Conservation (phyloP, 2,113 vertebrate species). For the Eretmochelys imbricata region DNA sequence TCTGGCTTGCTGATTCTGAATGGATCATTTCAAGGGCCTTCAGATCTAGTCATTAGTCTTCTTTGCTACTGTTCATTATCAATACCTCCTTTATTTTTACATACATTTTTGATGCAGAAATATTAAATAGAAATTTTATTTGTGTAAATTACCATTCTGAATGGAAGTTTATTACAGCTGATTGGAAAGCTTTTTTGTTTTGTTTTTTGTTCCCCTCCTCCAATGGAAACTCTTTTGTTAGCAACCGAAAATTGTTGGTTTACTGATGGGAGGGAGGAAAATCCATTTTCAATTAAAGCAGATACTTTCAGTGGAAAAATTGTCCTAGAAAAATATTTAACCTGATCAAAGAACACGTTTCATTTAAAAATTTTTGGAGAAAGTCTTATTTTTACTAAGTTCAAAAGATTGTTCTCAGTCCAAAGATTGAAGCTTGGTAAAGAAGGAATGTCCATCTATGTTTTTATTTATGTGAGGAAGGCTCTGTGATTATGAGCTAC, state of each 20-base stretch:
- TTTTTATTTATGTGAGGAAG: neutral
- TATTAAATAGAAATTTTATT: neutral
- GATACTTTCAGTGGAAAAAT: neutral
- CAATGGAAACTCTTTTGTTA: neutral
- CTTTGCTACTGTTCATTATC: conserved; percentile 29
- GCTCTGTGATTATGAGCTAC: neutral
- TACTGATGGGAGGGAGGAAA: neutral
- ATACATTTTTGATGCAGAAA: neutral
- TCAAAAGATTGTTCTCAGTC: neutral
- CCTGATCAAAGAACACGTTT: neutral
- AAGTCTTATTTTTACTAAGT: neutral
- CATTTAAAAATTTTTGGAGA: neutral
- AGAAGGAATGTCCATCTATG: neutral
- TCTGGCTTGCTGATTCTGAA: conserved; percentile 36
- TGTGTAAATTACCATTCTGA: neutral
- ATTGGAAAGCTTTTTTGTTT: neutral
- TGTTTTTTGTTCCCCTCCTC: neutral
- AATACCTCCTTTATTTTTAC: neutral
- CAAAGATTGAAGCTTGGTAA: neutral
- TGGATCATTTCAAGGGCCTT: conserved; percentile 19
- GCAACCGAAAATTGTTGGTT: neutral
- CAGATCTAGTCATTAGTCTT: conserved; percentile 30
- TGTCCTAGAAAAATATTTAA: neutral
- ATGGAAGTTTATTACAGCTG: neutral
- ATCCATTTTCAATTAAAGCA: neutral